Percentiles rank a stretch among this genome's conserved stretches.
Evolutionary conservation across 2,797 vertebrate species (phyloP).

Genomic region (Syndactyla subalaris): DNA sequence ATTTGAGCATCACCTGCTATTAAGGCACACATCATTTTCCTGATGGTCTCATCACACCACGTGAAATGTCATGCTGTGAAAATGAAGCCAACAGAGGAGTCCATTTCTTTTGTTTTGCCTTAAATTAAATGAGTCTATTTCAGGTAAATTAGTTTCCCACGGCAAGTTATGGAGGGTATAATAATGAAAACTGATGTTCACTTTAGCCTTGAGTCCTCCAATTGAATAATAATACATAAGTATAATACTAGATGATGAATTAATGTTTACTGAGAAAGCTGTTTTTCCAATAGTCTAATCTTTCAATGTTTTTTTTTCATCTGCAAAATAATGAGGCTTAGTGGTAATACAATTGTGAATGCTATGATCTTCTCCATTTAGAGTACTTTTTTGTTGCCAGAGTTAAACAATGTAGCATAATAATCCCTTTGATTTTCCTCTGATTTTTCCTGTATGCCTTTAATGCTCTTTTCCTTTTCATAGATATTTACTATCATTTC

Average conservation of each 20-base stretch:
- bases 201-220: background rate
- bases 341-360: background rate
- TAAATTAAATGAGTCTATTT: background rate
- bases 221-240: background rate
- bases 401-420: background rate
- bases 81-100: background rate
- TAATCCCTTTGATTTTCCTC: background rate
- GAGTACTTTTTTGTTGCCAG: background rate
- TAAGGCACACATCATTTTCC: background rate
- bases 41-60: background rate
- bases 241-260: background rate
- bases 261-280: background rate
- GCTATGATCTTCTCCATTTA: background rate
- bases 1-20: fast-evolving
- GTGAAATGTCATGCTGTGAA: background rate
- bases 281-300: background rate
- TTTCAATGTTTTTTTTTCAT: background rate
- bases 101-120: background rate
- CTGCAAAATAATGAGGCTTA: background rate
- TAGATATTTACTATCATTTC: background rate
- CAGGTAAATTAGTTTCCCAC: background rate
- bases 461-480: background rate
- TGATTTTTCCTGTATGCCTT: background rate
- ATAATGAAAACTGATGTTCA: background rate
- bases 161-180: background rate